Evolutionary conservation across 2,888 invertebrate genomes (phyloP).

Genomic region (Drosophila austrosaltans): DNA sequence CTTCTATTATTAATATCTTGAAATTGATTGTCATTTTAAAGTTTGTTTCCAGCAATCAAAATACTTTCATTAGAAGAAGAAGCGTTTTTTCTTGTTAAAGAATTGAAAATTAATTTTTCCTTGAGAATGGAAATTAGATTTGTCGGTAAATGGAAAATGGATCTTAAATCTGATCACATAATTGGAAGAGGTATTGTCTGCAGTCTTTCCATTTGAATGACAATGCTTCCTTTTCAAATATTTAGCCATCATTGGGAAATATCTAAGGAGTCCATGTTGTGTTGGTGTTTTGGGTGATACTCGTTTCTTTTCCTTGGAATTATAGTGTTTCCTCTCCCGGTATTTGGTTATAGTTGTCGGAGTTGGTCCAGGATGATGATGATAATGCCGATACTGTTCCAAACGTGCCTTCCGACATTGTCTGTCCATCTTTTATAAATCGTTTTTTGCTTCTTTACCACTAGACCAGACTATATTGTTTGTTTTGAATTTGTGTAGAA

Average conservation of each 20-base stretch:
- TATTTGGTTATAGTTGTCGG: not conserved
- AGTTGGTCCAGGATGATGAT: not conserved
- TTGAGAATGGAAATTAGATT: not conserved
- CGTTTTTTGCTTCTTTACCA: not conserved
- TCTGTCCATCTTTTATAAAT: not conserved
- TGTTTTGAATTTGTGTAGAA: not conserved
- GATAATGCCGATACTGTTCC: not conserved
- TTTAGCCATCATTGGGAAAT: too few species aligned
- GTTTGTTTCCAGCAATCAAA: not conserved
- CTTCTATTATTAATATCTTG: constrained; percentile 6
- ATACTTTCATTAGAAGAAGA: not conserved
- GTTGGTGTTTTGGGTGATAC: too few species aligned
- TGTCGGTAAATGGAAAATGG: too few species aligned
- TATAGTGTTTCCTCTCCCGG: not conserved
- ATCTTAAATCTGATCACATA: too few species aligned
- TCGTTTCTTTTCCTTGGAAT: too few species aligned
- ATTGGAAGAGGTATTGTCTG: too few species aligned
- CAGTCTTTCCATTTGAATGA: not conserved
- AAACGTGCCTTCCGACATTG: not conserved
- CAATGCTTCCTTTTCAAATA: not conserved
- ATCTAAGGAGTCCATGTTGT: too few species aligned
- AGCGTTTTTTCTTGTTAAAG: not conserved
- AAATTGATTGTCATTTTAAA: constrained; percentile 6
- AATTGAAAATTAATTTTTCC: not conserved
- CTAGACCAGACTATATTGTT: constrained; percentile 4